These are phyloP conservation scores for Cranoglanis bouderius DNA, from an alignment of 2,113 vertebrate genomes.

Conservation along the genomic window DNA sequence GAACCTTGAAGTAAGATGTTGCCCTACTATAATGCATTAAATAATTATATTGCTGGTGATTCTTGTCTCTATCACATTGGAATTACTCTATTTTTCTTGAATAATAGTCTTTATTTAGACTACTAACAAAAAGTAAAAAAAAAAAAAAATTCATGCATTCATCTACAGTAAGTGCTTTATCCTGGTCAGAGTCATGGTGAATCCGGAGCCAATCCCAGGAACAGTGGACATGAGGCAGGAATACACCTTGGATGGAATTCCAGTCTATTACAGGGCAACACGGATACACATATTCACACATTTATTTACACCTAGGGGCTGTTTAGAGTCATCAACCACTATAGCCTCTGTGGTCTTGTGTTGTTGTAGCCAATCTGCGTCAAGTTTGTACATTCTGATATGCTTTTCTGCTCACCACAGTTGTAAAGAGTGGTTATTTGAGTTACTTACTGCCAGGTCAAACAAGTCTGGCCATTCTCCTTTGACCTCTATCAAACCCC, in stretches of 20 bases:
- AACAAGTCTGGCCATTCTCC: not conserved
- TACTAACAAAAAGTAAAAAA: not conserved
- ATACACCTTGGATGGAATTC: not conserved
- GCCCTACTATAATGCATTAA: not conserved
- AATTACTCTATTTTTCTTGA: not conserved
- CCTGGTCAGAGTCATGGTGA: not conserved
- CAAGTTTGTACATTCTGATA: not conserved
- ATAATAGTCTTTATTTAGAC: not conserved
- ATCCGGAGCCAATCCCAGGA: not conserved
- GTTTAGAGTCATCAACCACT: not conserved
- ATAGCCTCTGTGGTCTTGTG: not conserved
- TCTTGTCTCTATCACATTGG: not conserved
- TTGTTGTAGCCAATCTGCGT: not conserved
- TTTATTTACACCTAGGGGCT: not conserved
- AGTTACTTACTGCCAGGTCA: not conserved
- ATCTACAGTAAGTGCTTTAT: not conserved
- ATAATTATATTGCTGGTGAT: not conserved
- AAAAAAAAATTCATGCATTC: not conserved
- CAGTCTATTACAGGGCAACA: not conserved
- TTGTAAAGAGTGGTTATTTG: not conserved
- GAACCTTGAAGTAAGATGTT: not conserved
- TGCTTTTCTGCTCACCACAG: not conserved
- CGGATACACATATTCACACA: not conserved
- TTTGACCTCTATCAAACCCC: not conserved
- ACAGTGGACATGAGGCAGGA: not conserved